Percentiles rank a stretch among this genome's conserved stretches.
Evolutionary conservation across 2,113 vertebrate species (phyloP).

Genomic region (Antennarius striatus): DNA sequence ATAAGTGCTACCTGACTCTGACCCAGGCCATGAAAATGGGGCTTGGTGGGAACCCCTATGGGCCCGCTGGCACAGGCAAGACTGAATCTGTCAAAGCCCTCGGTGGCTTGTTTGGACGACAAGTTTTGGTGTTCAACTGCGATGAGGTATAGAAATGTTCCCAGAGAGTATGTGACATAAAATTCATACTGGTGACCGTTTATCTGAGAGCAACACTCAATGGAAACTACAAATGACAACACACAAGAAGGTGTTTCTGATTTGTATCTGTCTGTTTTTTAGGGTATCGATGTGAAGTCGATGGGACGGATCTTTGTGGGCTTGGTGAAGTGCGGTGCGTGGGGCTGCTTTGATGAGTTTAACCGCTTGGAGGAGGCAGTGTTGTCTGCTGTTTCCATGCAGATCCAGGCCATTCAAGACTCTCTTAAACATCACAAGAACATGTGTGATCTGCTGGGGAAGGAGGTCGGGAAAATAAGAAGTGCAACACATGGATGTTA

Average conservation of each 20-base stretch:
- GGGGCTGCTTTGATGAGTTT: conserved; percentile 99
- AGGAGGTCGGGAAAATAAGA: conserved; percentile 82
- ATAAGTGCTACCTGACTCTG: conserved; percentile 97
- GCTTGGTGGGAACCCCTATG: conserved; percentile 95
- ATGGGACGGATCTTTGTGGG: conserved; percentile 99
- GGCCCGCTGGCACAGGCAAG: conserved; percentile 97
- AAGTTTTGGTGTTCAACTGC: conserved; percentile 98
- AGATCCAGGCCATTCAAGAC: conserved; percentile 97
- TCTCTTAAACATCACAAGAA: conserved; percentile 89
- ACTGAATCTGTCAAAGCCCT: conserved; percentile 97
- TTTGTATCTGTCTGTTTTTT: conserved; percentile 26
- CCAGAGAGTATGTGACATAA: not conserved
- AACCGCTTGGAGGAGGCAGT: conserved; percentile 96
- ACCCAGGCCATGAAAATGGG: conserved; percentile 98
- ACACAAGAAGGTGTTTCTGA: not conserved
- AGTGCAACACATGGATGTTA: conserved; percentile 1
- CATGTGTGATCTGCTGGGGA: conserved; percentile 89
- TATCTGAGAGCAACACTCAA: not conserved
- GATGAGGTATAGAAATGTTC: conserved; percentile 87
- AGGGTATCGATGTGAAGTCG: conserved; percentile 98
- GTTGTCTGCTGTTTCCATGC: conserved; percentile 95
- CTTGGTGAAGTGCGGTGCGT: conserved; percentile 95
- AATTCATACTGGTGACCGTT: not conserved
- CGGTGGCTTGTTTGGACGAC: conserved; percentile 93
- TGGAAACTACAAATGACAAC: not conserved